phyloP scores from a whole-genome alignment of 2,113 vertebrate genomes.

The Salminus brasiliensis region DNA sequence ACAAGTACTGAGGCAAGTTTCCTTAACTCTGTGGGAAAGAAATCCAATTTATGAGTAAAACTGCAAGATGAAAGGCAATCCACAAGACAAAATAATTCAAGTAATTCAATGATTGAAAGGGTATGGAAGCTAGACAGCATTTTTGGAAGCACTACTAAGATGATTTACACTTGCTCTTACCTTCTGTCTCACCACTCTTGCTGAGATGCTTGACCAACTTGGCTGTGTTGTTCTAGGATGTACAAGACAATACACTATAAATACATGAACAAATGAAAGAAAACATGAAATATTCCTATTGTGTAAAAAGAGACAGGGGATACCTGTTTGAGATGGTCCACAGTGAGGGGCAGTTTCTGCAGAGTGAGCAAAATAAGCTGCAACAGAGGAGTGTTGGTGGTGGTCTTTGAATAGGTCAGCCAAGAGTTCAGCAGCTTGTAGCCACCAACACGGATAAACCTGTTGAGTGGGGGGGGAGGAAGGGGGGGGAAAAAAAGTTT shows the following conservation, averaged over 20 bases:
- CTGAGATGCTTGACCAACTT: slow-evolving; percentile 96
- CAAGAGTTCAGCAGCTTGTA: slow-evolving; percentile 92
- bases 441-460: slow-evolving; percentile 90
- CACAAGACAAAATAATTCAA: neutral
- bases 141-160: neutral
- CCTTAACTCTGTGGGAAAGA: slow-evolving; percentile 78
- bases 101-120: neutral
- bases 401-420: slow-evolving; percentile 89
- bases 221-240: slow-evolving; percentile 89
- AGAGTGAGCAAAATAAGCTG: slow-evolving; percentile 91
- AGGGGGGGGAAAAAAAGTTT: neutral
- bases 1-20: slow-evolving; percentile 88
- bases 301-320: neutral
- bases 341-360: slow-evolving; percentile 92
- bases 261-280: neutral
- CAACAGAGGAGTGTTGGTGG: slow-evolving; percentile 87
- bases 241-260: neutral
- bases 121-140: neutral
- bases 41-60: neutral
- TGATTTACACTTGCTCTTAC: slow-evolving; percentile 62
- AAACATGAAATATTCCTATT: neutral
- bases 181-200: slow-evolving; percentile 90
- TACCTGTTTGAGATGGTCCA: slow-evolving; percentile 95
- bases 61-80: neutral
- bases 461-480: slow-evolving; percentile 55